phyloP scores from a whole-genome alignment of 2,113 vertebrate species.

The Ameiurus melas region DNA sequence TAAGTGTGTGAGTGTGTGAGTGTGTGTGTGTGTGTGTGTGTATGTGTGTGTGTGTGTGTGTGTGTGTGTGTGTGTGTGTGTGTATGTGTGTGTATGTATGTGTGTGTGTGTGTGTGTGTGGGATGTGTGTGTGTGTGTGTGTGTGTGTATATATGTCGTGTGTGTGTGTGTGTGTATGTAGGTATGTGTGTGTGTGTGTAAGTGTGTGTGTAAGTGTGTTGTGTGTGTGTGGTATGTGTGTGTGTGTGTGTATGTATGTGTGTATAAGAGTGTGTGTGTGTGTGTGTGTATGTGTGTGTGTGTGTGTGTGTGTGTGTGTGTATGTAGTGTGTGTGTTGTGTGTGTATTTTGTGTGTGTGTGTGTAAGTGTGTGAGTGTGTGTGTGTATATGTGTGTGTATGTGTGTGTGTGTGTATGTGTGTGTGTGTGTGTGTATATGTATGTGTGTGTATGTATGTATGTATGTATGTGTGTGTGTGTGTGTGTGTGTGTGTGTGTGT shows the following conservation, averaged over 20 bases:
- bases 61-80: slow-evolving; percentile 11
- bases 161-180: slow-evolving; percentile 5
- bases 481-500: neutral
- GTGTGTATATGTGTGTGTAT: neutral
- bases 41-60: neutral
- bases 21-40: neutral
- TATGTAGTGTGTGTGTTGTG: no score
- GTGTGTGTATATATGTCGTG: slow-evolving; percentile 8
- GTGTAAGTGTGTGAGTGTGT: neutral
- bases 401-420: slow-evolving; percentile 10
- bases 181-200: neutral
- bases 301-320: slow-evolving; percentile 16
- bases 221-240: slow-evolving; percentile 1
- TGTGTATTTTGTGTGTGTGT: no score
- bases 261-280: slow-evolving; percentile 8
- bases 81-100: no score
- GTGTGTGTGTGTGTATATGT: neutral
- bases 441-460: neutral
- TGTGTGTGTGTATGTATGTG: neutral
- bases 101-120: slow-evolving; percentile 7
- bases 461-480: slow-evolving; percentile 12
- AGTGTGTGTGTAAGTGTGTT: neutral
- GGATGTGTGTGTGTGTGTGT: neutral
- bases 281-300: neutral
- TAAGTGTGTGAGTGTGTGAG: neutral